Conservation (phyloP, 2,888 invertebrate species). For the Amiota minor region DNA sequence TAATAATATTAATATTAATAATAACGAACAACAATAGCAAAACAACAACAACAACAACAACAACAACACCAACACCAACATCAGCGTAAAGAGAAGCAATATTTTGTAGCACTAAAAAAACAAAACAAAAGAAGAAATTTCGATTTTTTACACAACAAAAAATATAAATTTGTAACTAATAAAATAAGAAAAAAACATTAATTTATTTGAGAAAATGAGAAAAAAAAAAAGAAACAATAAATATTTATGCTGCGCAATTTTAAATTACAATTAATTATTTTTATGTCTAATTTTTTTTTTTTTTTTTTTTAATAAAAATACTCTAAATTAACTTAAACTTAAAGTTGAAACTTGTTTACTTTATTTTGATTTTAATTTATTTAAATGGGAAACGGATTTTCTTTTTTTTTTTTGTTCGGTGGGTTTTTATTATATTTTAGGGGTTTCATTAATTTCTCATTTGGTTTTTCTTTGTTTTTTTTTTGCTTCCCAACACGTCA, state of each 20-base stretch:
- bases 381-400: too few relatives aligned
- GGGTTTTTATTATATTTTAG: slow-evolving; percentile 38
- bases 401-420: slow-evolving; percentile 31
- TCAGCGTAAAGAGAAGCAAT: slow-evolving; percentile 36
- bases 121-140: slow-evolving; percentile 36
- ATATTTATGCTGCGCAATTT: neutral
- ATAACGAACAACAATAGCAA: neutral
- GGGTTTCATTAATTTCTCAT: too few relatives aligned
- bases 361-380: neutral
- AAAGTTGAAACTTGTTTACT: slow-evolving; percentile 30
- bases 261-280: too few relatives aligned
- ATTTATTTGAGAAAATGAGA: neutral
- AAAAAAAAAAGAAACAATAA: slow-evolving; percentile 1
- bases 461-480: too few relatives aligned
- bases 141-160: too few relatives aligned
- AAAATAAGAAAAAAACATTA: too few relatives aligned
- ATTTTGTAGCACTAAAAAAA: slow-evolving; percentile 14
- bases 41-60: slow-evolving; percentile 2
- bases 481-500: slow-evolving; percentile 45
- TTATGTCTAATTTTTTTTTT: too few relatives aligned
- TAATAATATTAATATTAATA: neutral
- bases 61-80: slow-evolving; percentile 28
- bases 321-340: neutral
- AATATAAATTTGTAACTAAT: neutral
- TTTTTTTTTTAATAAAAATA: neutral